Base-by-base conservation (phyloP, 2,888 invertebrate genomes). In the Cheiracanthium punctorium region DNA sequence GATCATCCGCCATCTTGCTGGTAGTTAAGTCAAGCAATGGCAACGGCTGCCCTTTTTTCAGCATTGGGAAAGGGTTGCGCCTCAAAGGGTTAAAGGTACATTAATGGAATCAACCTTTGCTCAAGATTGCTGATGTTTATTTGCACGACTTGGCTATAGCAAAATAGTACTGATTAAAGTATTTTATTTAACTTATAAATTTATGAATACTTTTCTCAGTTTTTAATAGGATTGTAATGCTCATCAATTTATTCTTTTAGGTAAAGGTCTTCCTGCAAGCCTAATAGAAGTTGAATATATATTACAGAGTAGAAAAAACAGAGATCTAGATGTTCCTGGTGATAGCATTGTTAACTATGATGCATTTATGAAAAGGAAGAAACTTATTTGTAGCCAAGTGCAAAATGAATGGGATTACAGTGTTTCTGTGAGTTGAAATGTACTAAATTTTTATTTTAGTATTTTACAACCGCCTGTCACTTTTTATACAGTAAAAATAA, bases 351-450 rank as follows among this genome's bases (percentile, higher is more conserved):
- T 17, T 12, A 41, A 14, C 58, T 72, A 74, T 24, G 72, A 73
- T 8, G 12, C 17, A 17, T 77, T 73, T 29, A 24, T 37, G 14
- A 79, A 37, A 12, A 65, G 58, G 17, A 79, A 84, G 24, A 48
- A 84, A 48, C 14, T 84, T 10, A 73, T 73, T 2, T 41, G 24
- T 1, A 29, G 69, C 30, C 84, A 84, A 73, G 41, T 84, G 33
- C 73, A 32, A 52, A 84, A n/a, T 77, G 67, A 84, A 32, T 84
- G 84, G 84, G 69, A 67, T 29, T 79, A 84, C 43, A 77, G n/a
- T 67, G 52, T 79, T 52, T 12, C 67, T 29, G 84, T 84, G 73
- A n/a, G 84, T 33, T 48, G 48, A 7, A 10, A 58, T 71, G n/a
- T n/a, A n/a, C 17, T 30, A 17, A 28, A 65, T 20, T 28, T 20